Conservation (phyloP, 2,888 invertebrate species). For the Frankliniella intonsa region DNA sequence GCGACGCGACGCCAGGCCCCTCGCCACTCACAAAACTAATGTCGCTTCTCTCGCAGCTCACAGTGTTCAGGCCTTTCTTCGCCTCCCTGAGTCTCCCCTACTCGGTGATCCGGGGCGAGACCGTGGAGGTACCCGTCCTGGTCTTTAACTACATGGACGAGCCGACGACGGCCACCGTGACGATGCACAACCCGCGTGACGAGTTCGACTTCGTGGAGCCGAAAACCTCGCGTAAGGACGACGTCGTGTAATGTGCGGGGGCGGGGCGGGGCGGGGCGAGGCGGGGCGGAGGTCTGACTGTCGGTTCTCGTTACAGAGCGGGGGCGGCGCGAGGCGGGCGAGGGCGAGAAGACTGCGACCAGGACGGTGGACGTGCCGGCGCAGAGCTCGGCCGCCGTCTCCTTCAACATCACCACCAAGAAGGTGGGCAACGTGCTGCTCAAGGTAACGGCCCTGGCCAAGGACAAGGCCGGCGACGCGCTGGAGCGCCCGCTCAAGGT, state of each 20-base stretch:
- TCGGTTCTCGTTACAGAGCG: background rate
- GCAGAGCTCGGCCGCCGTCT: constrained; percentile 48
- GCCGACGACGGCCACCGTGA: constrained; percentile 49
- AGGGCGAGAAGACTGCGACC: background rate
- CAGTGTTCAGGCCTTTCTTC: constrained; percentile 57
- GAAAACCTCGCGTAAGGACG: too few relatives aligned
- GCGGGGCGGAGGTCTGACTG: constrained; percentile 42
- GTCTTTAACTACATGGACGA: constrained; percentile 54
- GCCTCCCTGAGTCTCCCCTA: constrained; percentile 55
- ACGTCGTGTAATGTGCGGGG: constrained; percentile 31
- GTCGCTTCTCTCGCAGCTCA: constrained; percentile 46
- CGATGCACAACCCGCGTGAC: constrained; percentile 47
- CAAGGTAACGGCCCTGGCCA: constrained; percentile 49
- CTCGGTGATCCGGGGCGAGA: constrained; percentile 54
- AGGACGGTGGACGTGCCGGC: constrained; percentile 43
- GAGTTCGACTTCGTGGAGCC: constrained; percentile 40
- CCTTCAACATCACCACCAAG: constrained; percentile 54
- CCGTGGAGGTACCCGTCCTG: constrained; percentile 52
- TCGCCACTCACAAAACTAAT: background rate
- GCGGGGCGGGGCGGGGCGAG: constrained; percentile 39
- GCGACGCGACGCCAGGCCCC: background rate
- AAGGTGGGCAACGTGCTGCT: constrained; percentile 52
- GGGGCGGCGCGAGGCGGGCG: too few relatives aligned
- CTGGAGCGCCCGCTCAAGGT: constrained; percentile 51
- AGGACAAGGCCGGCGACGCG: constrained; percentile 50